These are phyloP conservation scores for Idris sp. DNA, from an alignment of 1,140 invertebrate species.

Conservation along the genomic window DNA sequence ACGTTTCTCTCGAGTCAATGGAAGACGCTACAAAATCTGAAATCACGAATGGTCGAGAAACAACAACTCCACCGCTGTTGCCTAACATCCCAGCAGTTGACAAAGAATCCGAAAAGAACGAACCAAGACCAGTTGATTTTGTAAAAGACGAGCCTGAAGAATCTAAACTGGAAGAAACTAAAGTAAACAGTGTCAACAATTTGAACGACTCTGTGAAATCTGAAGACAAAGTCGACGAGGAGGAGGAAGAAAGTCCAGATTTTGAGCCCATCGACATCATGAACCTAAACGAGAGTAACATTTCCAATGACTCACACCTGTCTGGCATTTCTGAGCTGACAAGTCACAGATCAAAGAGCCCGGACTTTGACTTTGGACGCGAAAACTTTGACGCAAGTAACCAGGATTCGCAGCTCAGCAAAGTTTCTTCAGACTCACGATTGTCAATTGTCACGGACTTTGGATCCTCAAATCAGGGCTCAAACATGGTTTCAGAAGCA, in stretches of 20 bases:
- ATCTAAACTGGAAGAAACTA: slow-evolving; percentile 32
- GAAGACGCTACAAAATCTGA: too few species aligned
- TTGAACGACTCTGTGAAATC: slow-evolving; percentile 75
- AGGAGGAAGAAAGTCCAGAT: slow-evolving; percentile 83
- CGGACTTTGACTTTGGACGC: slow-evolving; percentile 71
- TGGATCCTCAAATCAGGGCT: slow-evolving; percentile 75
- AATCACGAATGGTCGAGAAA: too few species aligned
- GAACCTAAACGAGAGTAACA: slow-evolving; percentile 74
- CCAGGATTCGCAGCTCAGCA: slow-evolving; percentile 80
- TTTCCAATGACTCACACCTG: slow-evolving; percentile 80
- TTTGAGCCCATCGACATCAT: slow-evolving; percentile 82
- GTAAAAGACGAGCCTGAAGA: slow-evolving; percentile 7
- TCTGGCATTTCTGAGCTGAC: slow-evolving; percentile 81
- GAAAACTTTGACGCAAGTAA: slow-evolving; percentile 77
- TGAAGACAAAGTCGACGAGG: slow-evolving; percentile 79
- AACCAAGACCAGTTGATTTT: slow-evolving; percentile 4
- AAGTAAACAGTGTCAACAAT: slow-evolving; percentile 18
- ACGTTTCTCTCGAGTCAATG: slow-evolving; percentile 69
- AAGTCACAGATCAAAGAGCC: slow-evolving; percentile 76
- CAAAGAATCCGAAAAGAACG: slow-evolving; percentile 20
- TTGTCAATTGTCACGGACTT: slow-evolving; percentile 79
- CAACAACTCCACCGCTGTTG: too few species aligned
- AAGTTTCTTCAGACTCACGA: slow-evolving; percentile 81
- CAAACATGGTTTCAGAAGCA: slow-evolving; percentile 65
- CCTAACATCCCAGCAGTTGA: too few species aligned